Conservation (phyloP, 2,797 vertebrate genomes). For the Eulemur rubriventer region DNA sequence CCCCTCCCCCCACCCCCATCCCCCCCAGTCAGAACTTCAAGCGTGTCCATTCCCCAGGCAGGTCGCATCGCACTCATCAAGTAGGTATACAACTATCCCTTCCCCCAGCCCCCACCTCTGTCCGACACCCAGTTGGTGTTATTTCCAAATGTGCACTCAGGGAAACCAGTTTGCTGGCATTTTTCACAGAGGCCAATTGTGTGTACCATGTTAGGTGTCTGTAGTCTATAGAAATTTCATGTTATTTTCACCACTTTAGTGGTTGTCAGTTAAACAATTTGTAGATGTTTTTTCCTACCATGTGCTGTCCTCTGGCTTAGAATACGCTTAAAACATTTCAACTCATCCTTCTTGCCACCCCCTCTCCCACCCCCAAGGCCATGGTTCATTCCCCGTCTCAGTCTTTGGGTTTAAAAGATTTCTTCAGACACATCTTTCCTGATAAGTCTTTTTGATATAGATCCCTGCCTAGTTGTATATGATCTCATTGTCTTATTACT, state of each 20-base stretch:
- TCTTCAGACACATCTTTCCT: background rate
- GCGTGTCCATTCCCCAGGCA: too few relatives aligned
- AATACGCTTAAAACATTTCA: background rate
- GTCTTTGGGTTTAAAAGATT: background rate
- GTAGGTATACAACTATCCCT: rapidly evolving
- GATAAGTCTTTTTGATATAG: background rate
- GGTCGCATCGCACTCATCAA: too few relatives aligned
- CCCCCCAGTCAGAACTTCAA: too few relatives aligned
- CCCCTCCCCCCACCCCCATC: too few relatives aligned
- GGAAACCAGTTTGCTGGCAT: background rate
- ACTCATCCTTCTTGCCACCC: rapidly evolving
- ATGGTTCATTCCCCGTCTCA: background rate
- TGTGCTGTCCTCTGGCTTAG: background rate
- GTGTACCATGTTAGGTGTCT: background rate
- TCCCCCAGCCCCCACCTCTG: too few relatives aligned
- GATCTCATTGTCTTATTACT: background rate
- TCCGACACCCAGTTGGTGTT: too few relatives aligned
- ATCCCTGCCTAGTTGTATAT: background rate
- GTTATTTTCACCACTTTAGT: background rate
- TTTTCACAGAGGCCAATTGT: background rate
- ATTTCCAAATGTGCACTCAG: too few relatives aligned
- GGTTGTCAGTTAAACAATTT: background rate
- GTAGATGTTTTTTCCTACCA: background rate
- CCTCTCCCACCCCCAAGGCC: rapidly evolving
- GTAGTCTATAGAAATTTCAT: background rate